Conservation (phyloP, 2,888 invertebrate genomes). For the Caenorhabditis auriculariae region DNA sequence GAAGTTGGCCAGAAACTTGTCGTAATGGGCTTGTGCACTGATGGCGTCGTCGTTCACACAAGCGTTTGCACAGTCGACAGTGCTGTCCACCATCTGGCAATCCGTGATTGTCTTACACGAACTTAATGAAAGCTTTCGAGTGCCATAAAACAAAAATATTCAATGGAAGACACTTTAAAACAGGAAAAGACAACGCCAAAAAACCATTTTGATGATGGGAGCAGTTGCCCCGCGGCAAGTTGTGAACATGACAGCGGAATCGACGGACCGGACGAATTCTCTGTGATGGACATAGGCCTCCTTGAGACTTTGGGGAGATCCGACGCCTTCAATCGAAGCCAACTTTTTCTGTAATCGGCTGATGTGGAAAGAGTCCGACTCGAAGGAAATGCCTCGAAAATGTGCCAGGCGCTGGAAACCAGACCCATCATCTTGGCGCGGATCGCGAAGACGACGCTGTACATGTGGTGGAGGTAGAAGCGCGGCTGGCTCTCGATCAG, state of each 20-base stretch:
- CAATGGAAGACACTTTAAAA: background rate
- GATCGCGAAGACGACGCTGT: conserved; percentile 18
- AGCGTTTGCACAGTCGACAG: conserved; percentile 8
- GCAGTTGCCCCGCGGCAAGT: conserved; percentile 17
- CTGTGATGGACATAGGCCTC: conserved; percentile 19
- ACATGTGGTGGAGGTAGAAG: no score
- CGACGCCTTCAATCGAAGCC: background rate
- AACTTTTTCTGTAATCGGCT: conserved; percentile 7
- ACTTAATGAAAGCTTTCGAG: background rate
- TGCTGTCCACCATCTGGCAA: conserved; percentile 22
- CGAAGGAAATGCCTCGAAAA: no score
- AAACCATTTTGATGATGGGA: conserved; percentile 16
- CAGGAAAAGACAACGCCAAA: background rate
- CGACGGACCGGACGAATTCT: conserved; percentile 12
- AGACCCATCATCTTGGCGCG: conserved; percentile 21
- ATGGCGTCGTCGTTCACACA: conserved; percentile 20
- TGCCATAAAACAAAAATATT: background rate
- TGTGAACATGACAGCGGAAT: conserved; percentile 15
- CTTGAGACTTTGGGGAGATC: conserved; percentile 14
- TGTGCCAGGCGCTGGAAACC: no score
- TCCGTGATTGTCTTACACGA: no score
- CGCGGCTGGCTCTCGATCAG: no score
- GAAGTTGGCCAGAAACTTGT: conserved; percentile 18
- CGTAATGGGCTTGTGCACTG: conserved; percentile 12
- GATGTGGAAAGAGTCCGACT: background rate